A percentile compares a stretch with the other conserved stretches of the same genome.
Evolutionary conservation across 35 echinoderm and acorn worm species (phyloP).

Genomic region (Nesometra sesokonis): DNA sequence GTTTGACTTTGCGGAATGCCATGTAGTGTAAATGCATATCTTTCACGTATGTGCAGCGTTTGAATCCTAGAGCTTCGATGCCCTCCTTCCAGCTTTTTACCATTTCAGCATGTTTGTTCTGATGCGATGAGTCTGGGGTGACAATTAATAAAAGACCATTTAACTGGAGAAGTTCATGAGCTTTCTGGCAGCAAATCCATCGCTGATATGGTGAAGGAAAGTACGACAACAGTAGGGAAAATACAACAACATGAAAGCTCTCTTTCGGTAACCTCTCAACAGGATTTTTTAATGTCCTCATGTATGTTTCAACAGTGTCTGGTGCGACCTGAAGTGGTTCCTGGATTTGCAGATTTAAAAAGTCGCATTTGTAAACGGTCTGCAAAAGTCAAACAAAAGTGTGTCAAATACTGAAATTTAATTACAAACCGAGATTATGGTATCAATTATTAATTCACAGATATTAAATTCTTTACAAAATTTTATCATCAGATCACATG

Average conservation of each 20-base stretch:
- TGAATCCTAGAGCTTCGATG: constrained; percentile 82
- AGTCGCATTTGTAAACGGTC: constrained; percentile 98
- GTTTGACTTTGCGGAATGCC: constrained; percentile 76
- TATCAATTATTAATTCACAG: not conserved
- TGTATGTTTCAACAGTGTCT: constrained; percentile 78
- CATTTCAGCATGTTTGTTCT: constrained; percentile 74
- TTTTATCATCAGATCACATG: too few relatives aligned
- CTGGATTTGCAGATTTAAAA: constrained; percentile 91
- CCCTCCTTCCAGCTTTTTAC: constrained; percentile 91
- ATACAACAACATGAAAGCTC: constrained; percentile 94
- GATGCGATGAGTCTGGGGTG: constrained; percentile 82
- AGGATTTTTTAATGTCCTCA: constrained; percentile 89
- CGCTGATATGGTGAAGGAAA: constrained; percentile 96
- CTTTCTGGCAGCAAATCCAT: constrained; percentile 98
- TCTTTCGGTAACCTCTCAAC: constrained; percentile 73
- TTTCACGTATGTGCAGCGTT: constrained; percentile 66
- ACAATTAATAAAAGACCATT: constrained; percentile 84
- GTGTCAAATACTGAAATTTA: not conserved
- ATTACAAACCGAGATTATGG: not conserved
- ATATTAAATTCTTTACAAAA: not conserved
- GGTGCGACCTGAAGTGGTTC: constrained; percentile 63
- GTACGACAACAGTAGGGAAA: constrained; percentile 87
- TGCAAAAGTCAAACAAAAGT: constrained; percentile 35
- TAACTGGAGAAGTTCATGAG: constrained; percentile 77
- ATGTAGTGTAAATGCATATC: constrained; percentile 90